Base-by-base conservation (phyloP, 2,797 vertebrate genomes). In the Rhodeus uyekii region DNA sequence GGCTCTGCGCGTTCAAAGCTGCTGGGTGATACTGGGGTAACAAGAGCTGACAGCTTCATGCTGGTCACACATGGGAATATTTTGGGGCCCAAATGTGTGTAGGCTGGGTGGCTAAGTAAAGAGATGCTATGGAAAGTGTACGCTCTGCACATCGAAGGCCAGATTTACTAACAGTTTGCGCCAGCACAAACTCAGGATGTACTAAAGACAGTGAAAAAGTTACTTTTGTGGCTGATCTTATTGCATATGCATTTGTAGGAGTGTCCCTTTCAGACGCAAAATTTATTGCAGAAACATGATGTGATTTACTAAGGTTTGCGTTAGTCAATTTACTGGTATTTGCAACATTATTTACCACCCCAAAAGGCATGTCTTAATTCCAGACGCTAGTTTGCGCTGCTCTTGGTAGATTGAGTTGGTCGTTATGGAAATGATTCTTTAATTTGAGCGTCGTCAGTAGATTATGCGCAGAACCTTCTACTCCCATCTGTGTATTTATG, bases 51-150 rank as follows among this genome's bases (percentile, higher is more conserved):
- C 90, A 94, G 92, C 90, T 92, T 94, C 91, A 92, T 90, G 89
- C 88, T 90, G 87, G 89, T 90, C 92, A 93, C 93, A 93, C 92
- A 93, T 92, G 92, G 92, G 91, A 94, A 87, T 89, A 93, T 92
- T 94, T 94, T 92, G 86, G 86, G 90, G 86, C 88, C 87, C 91
- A 92, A 93, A 92, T 91, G 87, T 90, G 87, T 53, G 53, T 48
- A 48, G 36, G 64, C 79, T 58, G 58, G 18, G 50, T 74, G 73
- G 44, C 76, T 81, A 50, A 22, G 67, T 71, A 71, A 76, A 32
- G 68, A 75, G n/a, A 75, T 44, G 61, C 64, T 64, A 61, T 50
- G 63, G 55, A 60, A 84, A 81, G 34, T 46, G 36, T 61, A 72
- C 68, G 63, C 64, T 64, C 63, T 60, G 50, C 27, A 55, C 64